Percentiles rank a stretch among this genome's conserved stretches.
These are phyloP conservation scores for Osmerus mordax DNA, from an alignment of 2,113 vertebrate species.

Conservation along the genomic window DNA sequence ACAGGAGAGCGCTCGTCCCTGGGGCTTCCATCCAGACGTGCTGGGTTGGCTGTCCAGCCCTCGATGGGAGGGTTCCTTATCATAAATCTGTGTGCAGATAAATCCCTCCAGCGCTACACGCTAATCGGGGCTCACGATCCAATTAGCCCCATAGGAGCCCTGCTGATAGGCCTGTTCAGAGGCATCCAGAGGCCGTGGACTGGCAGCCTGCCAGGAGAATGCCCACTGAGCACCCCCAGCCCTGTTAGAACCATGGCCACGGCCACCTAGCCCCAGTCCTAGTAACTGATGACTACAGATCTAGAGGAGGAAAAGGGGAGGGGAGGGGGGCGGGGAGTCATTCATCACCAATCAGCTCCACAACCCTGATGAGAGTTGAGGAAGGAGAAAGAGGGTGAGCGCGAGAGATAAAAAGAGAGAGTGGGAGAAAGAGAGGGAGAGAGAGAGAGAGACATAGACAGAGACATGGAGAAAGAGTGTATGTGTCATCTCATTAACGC, in stretches of 20 bases:
- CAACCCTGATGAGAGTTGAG: conserved; percentile 32
- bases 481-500: no score
- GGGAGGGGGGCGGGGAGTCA: no score
- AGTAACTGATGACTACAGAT: not conserved
- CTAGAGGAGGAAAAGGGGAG: no score
- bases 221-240: not conserved
- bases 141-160: conserved; percentile 49
- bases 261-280: not conserved
- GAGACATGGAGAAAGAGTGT: not conserved
- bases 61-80: conserved; percentile 33
- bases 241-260: not conserved
- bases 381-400: conserved; percentile 5
- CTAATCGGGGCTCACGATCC: conserved; percentile 38
- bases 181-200: conserved; percentile 9
- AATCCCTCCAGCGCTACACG: conserved; percentile 39
- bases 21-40: not conserved
- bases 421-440: not conserved
- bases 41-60: conserved; percentile 5
- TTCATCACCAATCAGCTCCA: no score
- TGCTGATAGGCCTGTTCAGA: conserved; percentile 17
- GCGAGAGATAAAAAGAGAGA: not conserved
- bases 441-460: not conserved
- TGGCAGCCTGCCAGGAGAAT: conserved; percentile 30
- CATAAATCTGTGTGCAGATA: conserved; percentile 49
- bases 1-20: conserved; percentile 6